Conservation (phyloP, 2,888 invertebrate genomes). For the Nephrotoma flavescens region DNA sequence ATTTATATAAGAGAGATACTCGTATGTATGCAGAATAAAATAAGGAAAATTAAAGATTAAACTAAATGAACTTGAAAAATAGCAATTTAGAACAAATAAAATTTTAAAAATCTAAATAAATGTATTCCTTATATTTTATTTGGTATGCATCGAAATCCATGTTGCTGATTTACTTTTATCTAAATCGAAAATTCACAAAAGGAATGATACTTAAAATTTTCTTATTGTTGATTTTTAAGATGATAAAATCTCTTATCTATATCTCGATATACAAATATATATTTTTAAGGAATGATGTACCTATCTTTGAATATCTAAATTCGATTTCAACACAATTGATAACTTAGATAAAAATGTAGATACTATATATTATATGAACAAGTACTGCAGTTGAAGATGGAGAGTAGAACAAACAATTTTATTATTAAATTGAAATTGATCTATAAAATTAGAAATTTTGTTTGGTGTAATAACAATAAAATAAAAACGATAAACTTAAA, state of each 20-base stretch:
- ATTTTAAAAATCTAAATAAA: background rate
- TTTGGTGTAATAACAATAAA: background rate
- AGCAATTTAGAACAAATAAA: background rate
- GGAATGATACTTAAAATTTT: background rate
- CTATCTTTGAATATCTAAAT: too few relatives aligned
- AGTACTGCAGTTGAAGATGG: background rate
- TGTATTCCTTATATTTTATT: background rate
- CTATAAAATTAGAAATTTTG: background rate
- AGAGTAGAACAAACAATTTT: background rate
- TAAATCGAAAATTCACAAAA: background rate
- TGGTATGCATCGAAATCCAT: background rate
- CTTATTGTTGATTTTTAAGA: background rate
- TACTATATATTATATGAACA: background rate
- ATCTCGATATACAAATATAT: background rate
- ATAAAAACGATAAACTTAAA: background rate
- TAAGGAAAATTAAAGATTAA: too few relatives aligned
- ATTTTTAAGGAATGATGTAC: background rate
- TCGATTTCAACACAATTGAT: too few relatives aligned
- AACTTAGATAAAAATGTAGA: background rate
- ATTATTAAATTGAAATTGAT: background rate
- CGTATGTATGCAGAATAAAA: too few relatives aligned
- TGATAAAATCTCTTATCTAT: background rate
- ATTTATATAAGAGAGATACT: too few relatives aligned
- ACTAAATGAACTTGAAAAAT: background rate
- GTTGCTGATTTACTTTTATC: background rate